phyloP scores from a whole-genome alignment of 2,888 invertebrate species.

The Dendrolimus houi region DNA sequence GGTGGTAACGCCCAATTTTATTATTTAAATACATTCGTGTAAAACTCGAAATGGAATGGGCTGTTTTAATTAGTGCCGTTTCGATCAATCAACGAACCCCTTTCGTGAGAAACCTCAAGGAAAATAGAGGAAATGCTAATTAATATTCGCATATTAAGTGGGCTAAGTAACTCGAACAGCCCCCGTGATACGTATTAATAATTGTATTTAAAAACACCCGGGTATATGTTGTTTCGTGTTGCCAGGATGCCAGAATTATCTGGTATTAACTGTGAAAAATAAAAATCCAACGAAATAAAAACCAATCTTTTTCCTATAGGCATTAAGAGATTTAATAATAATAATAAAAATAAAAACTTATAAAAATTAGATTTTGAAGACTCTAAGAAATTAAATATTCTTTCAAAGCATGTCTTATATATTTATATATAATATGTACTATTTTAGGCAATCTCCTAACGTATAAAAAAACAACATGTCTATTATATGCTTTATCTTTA shows the following conservation, averaged over 20 bases:
- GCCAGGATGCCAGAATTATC: constrained; percentile 1
- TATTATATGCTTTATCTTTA: no score
- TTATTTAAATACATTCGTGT: background rate
- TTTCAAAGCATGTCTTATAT: no score
- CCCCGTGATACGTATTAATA: constrained; percentile 43
- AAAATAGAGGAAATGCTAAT: constrained; percentile 63
- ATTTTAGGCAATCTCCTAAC: no score
- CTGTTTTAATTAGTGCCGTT: constrained; percentile 19
- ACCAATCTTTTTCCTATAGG: no score
- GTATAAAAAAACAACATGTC: no score
- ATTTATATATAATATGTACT: no score
- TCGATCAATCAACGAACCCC: constrained; percentile 51
- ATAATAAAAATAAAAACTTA: no score
- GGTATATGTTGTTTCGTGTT: background rate
- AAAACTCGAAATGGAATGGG: background rate
- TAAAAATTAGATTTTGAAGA: no score
- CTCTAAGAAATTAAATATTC: no score
- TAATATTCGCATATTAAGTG: constrained; percentile 73
- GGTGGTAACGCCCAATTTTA: background rate
- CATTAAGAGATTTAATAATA: no score
- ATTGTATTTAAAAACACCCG: constrained; percentile 36
- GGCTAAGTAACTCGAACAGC: constrained; percentile 22
- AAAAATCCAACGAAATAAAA: no score
- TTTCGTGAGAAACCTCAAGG: constrained; percentile 60
- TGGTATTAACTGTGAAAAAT: no score